phyloP scores from a whole-genome alignment of 2,888 invertebrate species.

The Plebejus melissa region DNA sequence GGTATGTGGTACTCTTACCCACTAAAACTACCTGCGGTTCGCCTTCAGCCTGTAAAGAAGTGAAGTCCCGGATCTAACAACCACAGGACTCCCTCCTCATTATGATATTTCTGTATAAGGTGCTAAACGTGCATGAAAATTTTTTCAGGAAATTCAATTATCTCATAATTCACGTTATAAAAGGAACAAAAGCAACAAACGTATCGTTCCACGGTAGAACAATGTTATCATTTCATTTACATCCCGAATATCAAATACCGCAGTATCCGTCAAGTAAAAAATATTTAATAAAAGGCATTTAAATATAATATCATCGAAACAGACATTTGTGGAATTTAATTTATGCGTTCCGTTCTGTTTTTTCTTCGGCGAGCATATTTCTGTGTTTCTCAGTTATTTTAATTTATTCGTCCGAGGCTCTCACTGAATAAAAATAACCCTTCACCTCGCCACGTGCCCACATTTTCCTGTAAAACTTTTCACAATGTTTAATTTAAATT shows the following conservation, averaged over 20 bases:
- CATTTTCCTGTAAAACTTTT: neutral
- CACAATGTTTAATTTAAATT: conserved; percentile 6
- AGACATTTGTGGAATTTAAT: conserved; percentile 60
- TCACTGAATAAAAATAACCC: conserved; percentile 55
- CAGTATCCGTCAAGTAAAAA: conserved; percentile 30
- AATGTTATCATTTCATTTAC: conserved; percentile 16
- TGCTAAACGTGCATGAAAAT: neutral
- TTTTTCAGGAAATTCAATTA: neutral
- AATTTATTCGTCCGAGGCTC: conserved; percentile 40
- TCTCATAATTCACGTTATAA: neutral
- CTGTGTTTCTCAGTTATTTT: conserved; percentile 37
- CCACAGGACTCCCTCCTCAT: neutral
- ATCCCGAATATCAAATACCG: conserved; percentile 27
- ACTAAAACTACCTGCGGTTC: no score
- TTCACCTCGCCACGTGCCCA: conserved; percentile 58
- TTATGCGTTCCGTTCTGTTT: conserved; percentile 45
- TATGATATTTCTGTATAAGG: neutral
- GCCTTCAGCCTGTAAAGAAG: no score
- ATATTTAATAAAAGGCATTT: conserved; percentile 33
- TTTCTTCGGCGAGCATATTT: conserved; percentile 30
- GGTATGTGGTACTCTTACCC: no score
- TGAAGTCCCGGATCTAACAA: no score
- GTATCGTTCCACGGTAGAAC: neutral
- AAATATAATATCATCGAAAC: conserved; percentile 41
- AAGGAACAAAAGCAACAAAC: neutral